Base-by-base conservation (phyloP, 92 coral and sea anemone species). In the Epizoanthus ramosus region DNA sequence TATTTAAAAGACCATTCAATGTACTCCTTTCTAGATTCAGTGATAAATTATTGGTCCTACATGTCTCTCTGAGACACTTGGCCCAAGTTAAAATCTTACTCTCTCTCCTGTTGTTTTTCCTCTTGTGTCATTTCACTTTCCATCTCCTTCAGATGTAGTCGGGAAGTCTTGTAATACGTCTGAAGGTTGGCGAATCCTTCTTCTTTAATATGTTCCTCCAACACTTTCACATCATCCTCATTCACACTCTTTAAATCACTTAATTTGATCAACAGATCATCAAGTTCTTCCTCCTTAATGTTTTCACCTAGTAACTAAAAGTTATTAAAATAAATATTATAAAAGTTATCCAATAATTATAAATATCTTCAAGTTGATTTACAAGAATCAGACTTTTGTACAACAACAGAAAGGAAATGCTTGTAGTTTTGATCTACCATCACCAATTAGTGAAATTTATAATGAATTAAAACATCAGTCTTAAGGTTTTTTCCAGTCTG, bases 171-270 rank as follows among this genome's bases (percentile, higher is more conserved):
- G 87, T 86, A 93, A 65, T 86, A 85, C 4, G 93, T 91, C 85
- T 93, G 98, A 56, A 93, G 87, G 74, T 91, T 89, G 37, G 88
- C 73, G 25, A 90, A 84, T n/a, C 92, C 97, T 59, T 88, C 83
- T 59, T 86, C 87, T 63, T 85, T 83, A 84, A 93, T 88, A 23
- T 93, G 94, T 24, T 79, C 70, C 24, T 77, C 82, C 13, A 77
- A 52, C 22, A 77, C 35, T 3, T 5, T 21, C 4, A 69, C 56
- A 22, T 52, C 63, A 39, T 77, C 60, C 52, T 77, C 82, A 77
- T 17, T 63, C 18, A 77, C 39, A 15, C 59, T 77, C 41, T 77
- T 77, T 0, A 77, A 69, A 43, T 77, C 82, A 77, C 82, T 77
- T 23, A 77, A 19, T 18, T 77, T 77, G 25, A 77, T 77, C 58